phyloP scores from a whole-genome alignment of 2,888 invertebrate genomes.

The Dioctria rufipes region DNA sequence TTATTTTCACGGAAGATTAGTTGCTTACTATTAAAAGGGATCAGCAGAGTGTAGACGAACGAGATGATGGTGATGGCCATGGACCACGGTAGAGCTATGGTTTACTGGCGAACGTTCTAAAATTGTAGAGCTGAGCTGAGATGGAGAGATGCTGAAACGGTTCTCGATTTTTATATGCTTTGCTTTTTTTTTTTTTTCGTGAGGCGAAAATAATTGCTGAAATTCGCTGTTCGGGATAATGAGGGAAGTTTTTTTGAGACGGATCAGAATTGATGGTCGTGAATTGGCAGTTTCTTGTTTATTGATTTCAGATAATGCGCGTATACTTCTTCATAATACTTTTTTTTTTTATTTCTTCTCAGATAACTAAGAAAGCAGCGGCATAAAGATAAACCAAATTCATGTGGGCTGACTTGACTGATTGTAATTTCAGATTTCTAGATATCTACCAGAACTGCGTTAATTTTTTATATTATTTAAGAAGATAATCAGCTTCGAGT shows the following conservation, averaged over 20 bases:
- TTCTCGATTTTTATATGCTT: neutral
- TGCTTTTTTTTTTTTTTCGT: neutral
- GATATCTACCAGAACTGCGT: too few species aligned
- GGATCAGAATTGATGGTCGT: conserved; percentile 30
- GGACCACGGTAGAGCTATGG: neutral
- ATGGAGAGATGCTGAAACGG: neutral
- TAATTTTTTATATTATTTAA: too few species aligned
- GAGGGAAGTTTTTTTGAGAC: conserved; percentile 32
- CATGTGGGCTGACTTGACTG: too few species aligned
- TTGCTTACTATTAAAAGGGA: conserved; percentile 51
- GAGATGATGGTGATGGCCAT: neutral
- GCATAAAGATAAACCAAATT: too few species aligned
- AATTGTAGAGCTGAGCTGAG: neutral
- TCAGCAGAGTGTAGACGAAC: neutral
- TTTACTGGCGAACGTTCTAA: conserved; percentile 2
- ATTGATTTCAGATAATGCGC: conserved; percentile 35
- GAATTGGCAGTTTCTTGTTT: conserved; percentile 44
- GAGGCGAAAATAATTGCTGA: conserved; percentile 37
- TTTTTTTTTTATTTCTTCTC: too few species aligned
- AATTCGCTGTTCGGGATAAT: conserved; percentile 36
- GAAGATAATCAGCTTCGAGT: too few species aligned
- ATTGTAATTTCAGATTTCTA: too few species aligned
- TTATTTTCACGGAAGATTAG: conserved; percentile 53
- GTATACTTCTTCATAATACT: too few species aligned
- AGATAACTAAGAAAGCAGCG: too few species aligned